These are phyloP conservation scores for Tachina lurida DNA, from an alignment of 2,888 invertebrate species.

Conservation along the genomic window DNA sequence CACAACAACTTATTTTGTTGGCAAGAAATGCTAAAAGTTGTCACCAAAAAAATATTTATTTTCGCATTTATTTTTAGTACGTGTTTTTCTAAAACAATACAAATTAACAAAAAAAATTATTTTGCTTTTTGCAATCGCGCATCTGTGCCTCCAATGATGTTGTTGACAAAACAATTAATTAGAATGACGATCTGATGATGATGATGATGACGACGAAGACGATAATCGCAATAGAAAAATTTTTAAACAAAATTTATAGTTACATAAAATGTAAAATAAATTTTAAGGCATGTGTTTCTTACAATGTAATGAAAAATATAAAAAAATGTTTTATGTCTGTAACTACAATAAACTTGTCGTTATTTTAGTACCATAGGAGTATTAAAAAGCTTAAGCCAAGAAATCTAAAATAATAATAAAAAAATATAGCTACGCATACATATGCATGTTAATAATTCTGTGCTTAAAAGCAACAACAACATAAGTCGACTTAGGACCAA, in stretches of 20 bases:
- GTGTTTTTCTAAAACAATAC: conserved; percentile 46
- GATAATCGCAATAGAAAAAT: conserved; percentile 26
- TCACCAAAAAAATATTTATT: conserved; percentile 46
- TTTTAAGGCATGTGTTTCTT: not conserved
- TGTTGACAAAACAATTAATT: conserved; percentile 57
- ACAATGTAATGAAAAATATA: too few relatives aligned
- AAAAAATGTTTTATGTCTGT: too few relatives aligned
- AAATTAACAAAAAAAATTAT: conserved; percentile 33
- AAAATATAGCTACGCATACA: too few relatives aligned
- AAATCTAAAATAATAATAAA: too few relatives aligned
- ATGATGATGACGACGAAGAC: conserved; percentile 3
- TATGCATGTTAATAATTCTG: too few relatives aligned
- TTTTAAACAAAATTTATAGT: conserved; percentile 27
- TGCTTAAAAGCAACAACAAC: too few relatives aligned
- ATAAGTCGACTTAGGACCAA: too few relatives aligned
- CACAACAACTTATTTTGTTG: conserved; percentile 60
- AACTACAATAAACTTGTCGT: too few relatives aligned
- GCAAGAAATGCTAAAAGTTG: conserved; percentile 67
- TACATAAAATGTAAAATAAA: conserved; percentile 14
- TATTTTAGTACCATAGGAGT: too few relatives aligned
- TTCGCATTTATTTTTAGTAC: conserved; percentile 33
- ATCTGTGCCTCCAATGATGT: conserved; percentile 58
- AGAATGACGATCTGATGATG: conserved; percentile 32
- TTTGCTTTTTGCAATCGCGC: conserved; percentile 62
- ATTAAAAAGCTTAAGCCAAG: too few relatives aligned